Base-by-base conservation (phyloP, 2,797 vertebrate species). In the Neosilurus mollespiculum region DNA sequence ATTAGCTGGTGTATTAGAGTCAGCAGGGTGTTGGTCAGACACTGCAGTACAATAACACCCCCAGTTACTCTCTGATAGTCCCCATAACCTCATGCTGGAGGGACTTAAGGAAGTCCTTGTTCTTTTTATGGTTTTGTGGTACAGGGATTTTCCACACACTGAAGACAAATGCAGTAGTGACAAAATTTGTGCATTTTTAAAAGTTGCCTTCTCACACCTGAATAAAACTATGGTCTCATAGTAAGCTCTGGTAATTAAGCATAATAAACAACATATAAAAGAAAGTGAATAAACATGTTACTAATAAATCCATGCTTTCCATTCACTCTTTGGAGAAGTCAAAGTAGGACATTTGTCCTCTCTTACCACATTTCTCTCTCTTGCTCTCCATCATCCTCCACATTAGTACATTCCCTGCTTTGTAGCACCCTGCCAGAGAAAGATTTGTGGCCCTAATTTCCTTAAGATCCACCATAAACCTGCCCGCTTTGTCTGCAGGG, bases 361-460 rank as follows among this genome's bases (percentile, higher is more conserved):
- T 81, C 49, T 75, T 58, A 80, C 65, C 81, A 83, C 78, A 76
- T 69, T 76, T 82, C 61, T 82, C 79, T 83, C 82, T 80, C 69
- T 82, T 71, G 79, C 34, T 59, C 80, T 85, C 69, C 62, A 84
- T 84, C 85, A 84, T 81, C 65, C 62, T 80, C 62, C 56, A 65
- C n/a, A 59, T 82, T 75, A 85, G 72, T 49, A 72, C 75, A 84
- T 85, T 86, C 72, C 69, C 82, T 82, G 77, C 84, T 84, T 84
- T 86, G 81, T 85, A 86, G 81, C 83, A 71, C 78, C 84, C 85
- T 82, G 84, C 67, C 78, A 78, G 67, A 56, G 53, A 56, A 78
- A 86, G 88, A 89, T 89, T 90, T 89, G 87, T 90, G 86, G 65
- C 89, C 84, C 88, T 88, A 79, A 90, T 90, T 90, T 90, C 88